Base-by-base conservation (phyloP, 1,140 invertebrate species). In the Sycobia sp. region DNA sequence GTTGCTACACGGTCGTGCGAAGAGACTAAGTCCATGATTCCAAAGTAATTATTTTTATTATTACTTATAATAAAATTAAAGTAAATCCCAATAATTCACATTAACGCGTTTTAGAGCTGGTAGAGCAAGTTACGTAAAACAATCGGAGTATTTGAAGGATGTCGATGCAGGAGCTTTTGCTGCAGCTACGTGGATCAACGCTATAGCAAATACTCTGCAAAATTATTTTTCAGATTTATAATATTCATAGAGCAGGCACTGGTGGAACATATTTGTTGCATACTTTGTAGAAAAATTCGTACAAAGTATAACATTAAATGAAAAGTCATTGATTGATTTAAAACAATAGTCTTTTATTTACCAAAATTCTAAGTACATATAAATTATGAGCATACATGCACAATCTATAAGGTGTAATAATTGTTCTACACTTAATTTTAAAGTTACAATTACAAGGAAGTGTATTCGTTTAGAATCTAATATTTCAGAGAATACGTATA, bases 131-230 rank as follows among this genome's bases (percentile, higher is more conserved):
- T 89, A 88, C 67, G 86, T 88, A 7, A 81, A 84, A 27, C 76
- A 80, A 65, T 69, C 65, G 2, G 73, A 76, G 29, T 82, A 83
- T 72, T 70, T 84, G 2, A 74, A 69, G 25, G 79, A 83, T 67
- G 84, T 82, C 66, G 90, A 91, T 75, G 88, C 90, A 43, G 90
- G 90, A 57, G 89, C 90, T 10, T 86, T 84, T 67, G 89, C 83
- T 8, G 86, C 85, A 3, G 81, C 84, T 2, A 71, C 84, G 1
- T 90, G 88, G 86, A 73, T 90, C 34, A 71, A 72, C 32, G 82
- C 85, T 10, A 71, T 87, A 41, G n/a, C 51, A n/a, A 3, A 39
- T 4, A 11, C 1, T 16, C 25, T 54, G 14, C 14, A 39, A 22
- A 25, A 16, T 14, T 23, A 32, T 38, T 51, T n/a, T n/a, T n/a